These are phyloP conservation scores for Mamestra brassicae DNA, from an alignment of 2,888 invertebrate genomes.

Conservation along the genomic window DNA sequence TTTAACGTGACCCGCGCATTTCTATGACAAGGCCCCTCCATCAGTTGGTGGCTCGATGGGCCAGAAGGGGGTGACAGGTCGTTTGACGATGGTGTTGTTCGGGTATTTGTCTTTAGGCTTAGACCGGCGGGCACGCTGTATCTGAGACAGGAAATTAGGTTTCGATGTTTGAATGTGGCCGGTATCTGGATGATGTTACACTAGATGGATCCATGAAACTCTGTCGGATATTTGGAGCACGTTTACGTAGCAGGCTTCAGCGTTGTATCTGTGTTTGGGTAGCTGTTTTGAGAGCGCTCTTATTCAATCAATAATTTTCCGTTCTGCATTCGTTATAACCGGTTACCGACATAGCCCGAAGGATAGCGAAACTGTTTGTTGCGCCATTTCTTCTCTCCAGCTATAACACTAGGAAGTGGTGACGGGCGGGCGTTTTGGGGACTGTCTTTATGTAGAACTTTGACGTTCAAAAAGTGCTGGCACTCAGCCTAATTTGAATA, in stretches of 20 bases:
- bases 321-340: too few relatives aligned
- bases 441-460: too few relatives aligned
- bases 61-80: slow-evolving; percentile 67
- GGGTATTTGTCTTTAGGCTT: slow-evolving; percentile 88
- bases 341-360: too few relatives aligned
- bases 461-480: too few relatives aligned
- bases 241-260: background rate
- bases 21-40: slow-evolving; percentile 64
- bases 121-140: slow-evolving; percentile 80
- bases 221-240: background rate
- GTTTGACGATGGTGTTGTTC: slow-evolving; percentile 72
- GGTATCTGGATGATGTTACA: slow-evolving; percentile 76
- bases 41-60: slow-evolving; percentile 28
- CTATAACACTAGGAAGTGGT: too few relatives aligned
- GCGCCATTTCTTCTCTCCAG: too few relatives aligned
- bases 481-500: too few relatives aligned
- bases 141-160: slow-evolving; percentile 91
- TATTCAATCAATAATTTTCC: too few relatives aligned
- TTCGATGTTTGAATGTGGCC: slow-evolving; percentile 86
- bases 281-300: too few relatives aligned
- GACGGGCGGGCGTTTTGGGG: too few relatives aligned
- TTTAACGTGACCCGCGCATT: slow-evolving; percentile 65
- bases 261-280: background rate
- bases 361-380: too few relatives aligned
- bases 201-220: slow-evolving; percentile 5